Conservation (phyloP, 2,797 vertebrate species). For the Phrynocephalus guinanensis region DNA sequence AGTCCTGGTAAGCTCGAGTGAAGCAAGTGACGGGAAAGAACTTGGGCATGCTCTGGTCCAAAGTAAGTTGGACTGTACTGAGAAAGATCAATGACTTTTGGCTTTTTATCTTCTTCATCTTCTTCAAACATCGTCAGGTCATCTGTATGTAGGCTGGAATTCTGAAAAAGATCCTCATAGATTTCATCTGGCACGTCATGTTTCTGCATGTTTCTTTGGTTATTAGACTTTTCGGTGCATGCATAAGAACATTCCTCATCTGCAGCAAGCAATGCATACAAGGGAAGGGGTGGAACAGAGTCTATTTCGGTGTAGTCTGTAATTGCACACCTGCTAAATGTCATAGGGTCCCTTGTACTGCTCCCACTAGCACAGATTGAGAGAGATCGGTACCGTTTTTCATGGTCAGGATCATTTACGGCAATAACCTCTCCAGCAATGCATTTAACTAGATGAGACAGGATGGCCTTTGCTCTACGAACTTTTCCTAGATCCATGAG, state of each 20-base stretch:
- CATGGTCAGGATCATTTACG: slow-evolving; percentile 82
- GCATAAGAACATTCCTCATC: slow-evolving; percentile 85
- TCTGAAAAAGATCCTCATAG: slow-evolving; percentile 94
- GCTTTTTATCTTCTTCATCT: slow-evolving; percentile 82
- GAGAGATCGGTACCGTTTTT: slow-evolving; percentile 88
- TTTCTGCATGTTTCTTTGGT: slow-evolving; percentile 78
- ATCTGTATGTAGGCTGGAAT: slow-evolving; percentile 72
- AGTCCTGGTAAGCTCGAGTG: slow-evolving; percentile 96
- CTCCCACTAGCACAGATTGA: slow-evolving; percentile 95
- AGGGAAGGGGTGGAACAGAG: slow-evolving; percentile 93
- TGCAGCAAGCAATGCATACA: slow-evolving; percentile 93
- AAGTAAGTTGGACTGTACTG: slow-evolving; percentile 93
- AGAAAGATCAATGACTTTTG: slow-evolving; percentile 93
- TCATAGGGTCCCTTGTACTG: slow-evolving; percentile 89
- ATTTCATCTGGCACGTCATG: slow-evolving; percentile 80
- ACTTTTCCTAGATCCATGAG: slow-evolving; percentile 98
- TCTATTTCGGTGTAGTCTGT: slow-evolving; percentile 95
- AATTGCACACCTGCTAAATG: slow-evolving; percentile 87
- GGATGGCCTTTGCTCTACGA: slow-evolving; percentile 93
- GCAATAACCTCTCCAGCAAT: slow-evolving; percentile 95
- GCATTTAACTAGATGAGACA: slow-evolving; percentile 96
- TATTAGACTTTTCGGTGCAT: slow-evolving; percentile 83
- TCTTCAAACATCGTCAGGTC: slow-evolving; percentile 80
- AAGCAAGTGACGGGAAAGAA: slow-evolving; percentile 93
- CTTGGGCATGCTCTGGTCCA: slow-evolving; percentile 94